These are phyloP conservation scores for Oopsacas minuta DNA, from an alignment of 37 sponge, comb jelly and placozoan species.

Conservation along the genomic window DNA sequence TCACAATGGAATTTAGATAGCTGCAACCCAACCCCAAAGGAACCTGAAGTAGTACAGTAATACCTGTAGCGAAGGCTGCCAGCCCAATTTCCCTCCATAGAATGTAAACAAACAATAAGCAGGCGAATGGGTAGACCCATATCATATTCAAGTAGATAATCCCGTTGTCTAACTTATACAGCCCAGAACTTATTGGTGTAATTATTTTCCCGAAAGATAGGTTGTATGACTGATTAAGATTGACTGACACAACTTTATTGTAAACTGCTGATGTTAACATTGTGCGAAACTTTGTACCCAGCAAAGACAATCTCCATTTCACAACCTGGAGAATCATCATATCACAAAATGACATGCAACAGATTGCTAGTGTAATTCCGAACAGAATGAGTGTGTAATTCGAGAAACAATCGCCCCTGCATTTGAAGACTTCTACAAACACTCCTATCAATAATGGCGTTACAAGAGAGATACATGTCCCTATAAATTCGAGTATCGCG, in stretches of 20 bases:
- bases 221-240: neutral
- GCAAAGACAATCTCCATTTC: neutral
- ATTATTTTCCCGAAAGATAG: neutral
- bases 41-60: neutral
- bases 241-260: neutral
- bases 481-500: neutral
- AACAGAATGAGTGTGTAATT: neutral
- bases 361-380: neutral
- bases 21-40: neutral
- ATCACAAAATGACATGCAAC: neutral
- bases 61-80: neutral
- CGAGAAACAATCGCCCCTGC: neutral
- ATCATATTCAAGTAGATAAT: neutral
- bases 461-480: neutral
- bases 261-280: neutral
- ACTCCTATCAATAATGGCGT: neutral
- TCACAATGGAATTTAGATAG: neutral
- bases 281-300: neutral
- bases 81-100: neutral
- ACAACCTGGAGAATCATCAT: neutral
- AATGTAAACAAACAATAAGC: neutral
- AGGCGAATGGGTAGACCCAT: neutral
- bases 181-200: neutral
- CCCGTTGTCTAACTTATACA: neutral
- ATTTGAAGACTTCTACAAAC: neutral